phyloP scores from a whole-genome alignment of 2,113 vertebrate genomes.

The Ochotona curzoniae region DNA sequence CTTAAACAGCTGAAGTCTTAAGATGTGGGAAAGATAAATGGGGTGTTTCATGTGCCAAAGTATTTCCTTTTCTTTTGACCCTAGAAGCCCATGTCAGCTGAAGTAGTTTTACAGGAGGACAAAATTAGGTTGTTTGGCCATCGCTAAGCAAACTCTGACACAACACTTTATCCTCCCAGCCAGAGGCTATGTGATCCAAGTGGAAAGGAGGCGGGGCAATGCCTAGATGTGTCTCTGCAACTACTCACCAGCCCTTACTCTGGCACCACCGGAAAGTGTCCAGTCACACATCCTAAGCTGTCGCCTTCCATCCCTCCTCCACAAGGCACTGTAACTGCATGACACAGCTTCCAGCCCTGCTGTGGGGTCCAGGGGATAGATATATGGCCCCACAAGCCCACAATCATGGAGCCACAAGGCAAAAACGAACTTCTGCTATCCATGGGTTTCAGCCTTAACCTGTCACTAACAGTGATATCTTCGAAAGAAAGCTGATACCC shows the following conservation, averaged over 20 bases:
- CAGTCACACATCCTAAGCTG: background rate
- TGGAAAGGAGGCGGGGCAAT: background rate
- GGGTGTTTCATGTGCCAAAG: background rate
- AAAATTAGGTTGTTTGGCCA: conserved; percentile 22
- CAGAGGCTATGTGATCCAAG: background rate
- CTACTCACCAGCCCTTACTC: background rate
- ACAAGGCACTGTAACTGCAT: background rate
- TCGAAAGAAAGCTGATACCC: background rate
- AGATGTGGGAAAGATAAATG: conserved; percentile 50
- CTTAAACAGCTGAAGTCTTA: background rate
- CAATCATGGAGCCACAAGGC: background rate
- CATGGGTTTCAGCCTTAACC: background rate
- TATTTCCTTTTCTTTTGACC: conserved; percentile 29
- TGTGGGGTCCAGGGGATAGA: background rate
- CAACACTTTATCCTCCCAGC: conserved; percentile 20
- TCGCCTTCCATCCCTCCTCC: background rate
- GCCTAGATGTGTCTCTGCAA: background rate
- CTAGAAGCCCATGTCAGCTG: background rate
- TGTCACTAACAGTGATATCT: background rate
- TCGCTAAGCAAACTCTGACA: background rate
- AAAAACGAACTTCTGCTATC: background rate
- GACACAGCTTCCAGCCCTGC: background rate
- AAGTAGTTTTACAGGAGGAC: conserved; percentile 48
- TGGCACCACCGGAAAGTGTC: background rate
- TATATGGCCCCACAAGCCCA: background rate